phyloP scores from a whole-genome alignment of 2,113 vertebrate genomes.

The Oncorhynchus nerka region DNA sequence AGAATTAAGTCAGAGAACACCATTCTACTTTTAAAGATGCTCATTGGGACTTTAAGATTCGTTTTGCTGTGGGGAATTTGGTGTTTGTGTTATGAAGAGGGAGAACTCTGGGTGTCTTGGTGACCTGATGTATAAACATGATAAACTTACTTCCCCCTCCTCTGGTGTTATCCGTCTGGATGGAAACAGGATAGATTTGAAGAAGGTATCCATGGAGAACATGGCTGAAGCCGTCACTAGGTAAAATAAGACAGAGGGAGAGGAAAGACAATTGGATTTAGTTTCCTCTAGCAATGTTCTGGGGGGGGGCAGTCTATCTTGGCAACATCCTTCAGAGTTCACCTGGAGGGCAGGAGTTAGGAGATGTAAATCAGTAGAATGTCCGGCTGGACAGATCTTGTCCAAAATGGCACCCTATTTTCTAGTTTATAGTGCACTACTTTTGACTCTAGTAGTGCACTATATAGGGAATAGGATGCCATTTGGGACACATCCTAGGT shows the following conservation, averaged over 20 bases:
- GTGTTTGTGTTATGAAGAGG: background rate
- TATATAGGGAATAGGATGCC: background rate
- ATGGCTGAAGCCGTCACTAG: conserved; percentile 35
- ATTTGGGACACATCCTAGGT: background rate
- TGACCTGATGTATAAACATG: conserved; percentile 8
- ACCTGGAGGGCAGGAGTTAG: background rate
- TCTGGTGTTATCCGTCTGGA: conserved; percentile 51
- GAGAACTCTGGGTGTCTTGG: background rate
- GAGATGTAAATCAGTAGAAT: conserved; percentile 8
- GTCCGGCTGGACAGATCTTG: conserved; percentile 13
- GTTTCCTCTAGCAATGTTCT: background rate
- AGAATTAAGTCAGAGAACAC: background rate
- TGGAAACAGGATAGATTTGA: conserved; percentile 36
- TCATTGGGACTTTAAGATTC: too few relatives aligned
- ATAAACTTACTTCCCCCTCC: conserved; percentile 48
- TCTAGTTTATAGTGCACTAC: background rate
- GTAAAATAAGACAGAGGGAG: background rate
- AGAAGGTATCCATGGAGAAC: conserved; percentile 57
- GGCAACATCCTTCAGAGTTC: background rate
- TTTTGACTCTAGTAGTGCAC: background rate
- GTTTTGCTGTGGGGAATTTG: too few relatives aligned
- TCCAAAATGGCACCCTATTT: too few relatives aligned
- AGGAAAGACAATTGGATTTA: background rate
- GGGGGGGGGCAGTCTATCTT: background rate
- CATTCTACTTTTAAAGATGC: background rate